Conservation (phyloP, 2,113 vertebrate genomes). For the Bombycilla garrulus region DNA sequence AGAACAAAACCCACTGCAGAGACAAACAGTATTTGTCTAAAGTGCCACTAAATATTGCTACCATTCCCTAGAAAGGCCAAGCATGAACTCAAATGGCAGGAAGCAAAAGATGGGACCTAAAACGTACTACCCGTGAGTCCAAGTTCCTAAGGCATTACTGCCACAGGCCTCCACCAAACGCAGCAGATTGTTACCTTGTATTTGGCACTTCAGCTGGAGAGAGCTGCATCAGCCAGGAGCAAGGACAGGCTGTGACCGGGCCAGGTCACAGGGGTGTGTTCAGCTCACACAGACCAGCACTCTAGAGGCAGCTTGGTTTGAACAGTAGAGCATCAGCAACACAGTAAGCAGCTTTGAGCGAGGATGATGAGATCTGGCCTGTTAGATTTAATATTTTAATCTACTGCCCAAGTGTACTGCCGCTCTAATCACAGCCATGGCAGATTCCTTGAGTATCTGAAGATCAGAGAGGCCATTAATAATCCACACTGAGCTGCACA, state of each 20-base stretch:
- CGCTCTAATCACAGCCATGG: neutral
- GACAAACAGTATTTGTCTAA: neutral
- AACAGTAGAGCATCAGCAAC: neutral
- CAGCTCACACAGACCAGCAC: rapidly evolving
- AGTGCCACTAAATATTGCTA: neutral
- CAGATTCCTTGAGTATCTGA: neutral
- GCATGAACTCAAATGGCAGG: neutral
- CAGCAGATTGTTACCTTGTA: neutral
- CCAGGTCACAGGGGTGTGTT: neutral
- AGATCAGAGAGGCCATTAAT: neutral
- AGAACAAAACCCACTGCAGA: neutral
- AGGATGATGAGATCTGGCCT: neutral
- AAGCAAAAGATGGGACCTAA: neutral
- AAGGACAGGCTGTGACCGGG: neutral
- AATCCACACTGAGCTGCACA: neutral
- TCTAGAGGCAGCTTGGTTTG: neutral
- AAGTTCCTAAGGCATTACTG: neutral
- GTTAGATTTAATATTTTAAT: neutral
- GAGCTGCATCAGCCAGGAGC: neutral
- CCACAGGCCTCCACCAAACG: neutral
- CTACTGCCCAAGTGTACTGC: neutral
- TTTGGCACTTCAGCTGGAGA: neutral
- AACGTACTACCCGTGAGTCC: rapidly evolving
- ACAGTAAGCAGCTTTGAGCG: neutral
- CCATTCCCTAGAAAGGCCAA: neutral